A percentile compares a stretch with the other conserved stretches of the same genome.
Conservation (phyloP, 2,797 vertebrate species). For the Lophius americanus region DNA sequence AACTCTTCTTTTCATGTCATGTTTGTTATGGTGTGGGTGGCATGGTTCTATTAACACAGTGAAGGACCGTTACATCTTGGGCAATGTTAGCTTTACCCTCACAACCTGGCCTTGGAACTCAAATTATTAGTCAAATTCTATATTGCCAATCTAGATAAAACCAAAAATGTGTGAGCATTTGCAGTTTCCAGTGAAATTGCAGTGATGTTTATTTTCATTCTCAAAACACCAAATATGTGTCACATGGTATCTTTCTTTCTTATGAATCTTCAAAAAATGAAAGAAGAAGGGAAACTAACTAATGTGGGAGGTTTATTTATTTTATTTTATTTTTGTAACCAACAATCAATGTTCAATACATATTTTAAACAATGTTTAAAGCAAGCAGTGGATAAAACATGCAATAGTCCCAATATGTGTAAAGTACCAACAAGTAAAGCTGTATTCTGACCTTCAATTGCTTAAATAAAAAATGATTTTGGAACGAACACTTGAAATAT, state of each 20-base stretch:
- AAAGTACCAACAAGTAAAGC: neutral
- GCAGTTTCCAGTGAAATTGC: neutral
- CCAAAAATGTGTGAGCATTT: neutral
- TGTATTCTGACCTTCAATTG: neutral
- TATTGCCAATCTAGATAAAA: slow-evolving; percentile 30
- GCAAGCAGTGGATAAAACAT: no score
- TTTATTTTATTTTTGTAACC: no score
- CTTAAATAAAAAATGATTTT: neutral
- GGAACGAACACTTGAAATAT: no score
- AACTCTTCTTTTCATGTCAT: slow-evolving; percentile 1
- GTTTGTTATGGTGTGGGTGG: slow-evolving; percentile 61
- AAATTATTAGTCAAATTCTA: slow-evolving; percentile 51
- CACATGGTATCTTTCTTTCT: neutral
- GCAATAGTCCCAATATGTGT: neutral
- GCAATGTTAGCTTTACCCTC: slow-evolving; percentile 60
- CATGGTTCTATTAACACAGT: slow-evolving; percentile 49
- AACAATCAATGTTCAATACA: no score
- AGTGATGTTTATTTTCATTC: neutral
- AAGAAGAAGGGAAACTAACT: neutral
- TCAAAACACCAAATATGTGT: neutral
- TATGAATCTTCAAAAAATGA: neutral
- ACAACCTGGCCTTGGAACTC: slow-evolving; percentile 75
- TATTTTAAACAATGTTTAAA: no score
- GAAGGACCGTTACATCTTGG: slow-evolving; percentile 64
- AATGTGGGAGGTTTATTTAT: no score